Conservation (phyloP, 2,113 vertebrate species). For the Thinocorus orbignyianus region DNA sequence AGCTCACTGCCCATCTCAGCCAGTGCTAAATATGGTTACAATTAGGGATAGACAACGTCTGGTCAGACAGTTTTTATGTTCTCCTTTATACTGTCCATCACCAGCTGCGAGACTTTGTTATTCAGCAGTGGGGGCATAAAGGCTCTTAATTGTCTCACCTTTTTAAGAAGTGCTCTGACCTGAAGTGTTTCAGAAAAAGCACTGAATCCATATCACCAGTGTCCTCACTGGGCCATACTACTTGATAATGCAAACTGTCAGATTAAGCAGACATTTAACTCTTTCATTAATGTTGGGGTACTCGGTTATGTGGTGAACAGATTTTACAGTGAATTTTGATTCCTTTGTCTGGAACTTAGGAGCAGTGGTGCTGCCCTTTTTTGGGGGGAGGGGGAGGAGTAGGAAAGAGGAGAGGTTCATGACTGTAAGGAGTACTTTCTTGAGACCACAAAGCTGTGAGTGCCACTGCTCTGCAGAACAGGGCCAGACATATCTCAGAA, state of each 20-base stretch:
- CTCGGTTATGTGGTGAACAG: not conserved
- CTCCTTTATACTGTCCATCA: not conserved
- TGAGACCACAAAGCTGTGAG: not conserved
- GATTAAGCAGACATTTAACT: too few species aligned
- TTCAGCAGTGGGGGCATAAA: not conserved
- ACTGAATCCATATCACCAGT: accelerated
- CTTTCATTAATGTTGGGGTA: not conserved
- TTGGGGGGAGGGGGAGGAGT: too few species aligned
- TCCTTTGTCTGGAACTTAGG: not conserved
- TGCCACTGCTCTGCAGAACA: not conserved
- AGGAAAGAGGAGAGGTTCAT: not conserved
- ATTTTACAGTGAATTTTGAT: not conserved
- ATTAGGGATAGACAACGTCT: not conserved
- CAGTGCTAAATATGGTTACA: not conserved
- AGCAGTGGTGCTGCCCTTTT: not conserved
- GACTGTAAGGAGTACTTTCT: not conserved
- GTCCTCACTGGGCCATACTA: not conserved
- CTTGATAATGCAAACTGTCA: not conserved
- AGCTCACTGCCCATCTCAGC: not conserved
- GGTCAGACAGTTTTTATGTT: not conserved
- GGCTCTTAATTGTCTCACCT: not conserved
- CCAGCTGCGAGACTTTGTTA: not conserved
- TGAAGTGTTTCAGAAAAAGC: not conserved
- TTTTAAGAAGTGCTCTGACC: not conserved
- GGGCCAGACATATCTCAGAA: not conserved